These are phyloP conservation scores for Caenorhabditis inopinata DNA, from an alignment of 1,140 invertebrate species.

Conservation along the genomic window DNA sequence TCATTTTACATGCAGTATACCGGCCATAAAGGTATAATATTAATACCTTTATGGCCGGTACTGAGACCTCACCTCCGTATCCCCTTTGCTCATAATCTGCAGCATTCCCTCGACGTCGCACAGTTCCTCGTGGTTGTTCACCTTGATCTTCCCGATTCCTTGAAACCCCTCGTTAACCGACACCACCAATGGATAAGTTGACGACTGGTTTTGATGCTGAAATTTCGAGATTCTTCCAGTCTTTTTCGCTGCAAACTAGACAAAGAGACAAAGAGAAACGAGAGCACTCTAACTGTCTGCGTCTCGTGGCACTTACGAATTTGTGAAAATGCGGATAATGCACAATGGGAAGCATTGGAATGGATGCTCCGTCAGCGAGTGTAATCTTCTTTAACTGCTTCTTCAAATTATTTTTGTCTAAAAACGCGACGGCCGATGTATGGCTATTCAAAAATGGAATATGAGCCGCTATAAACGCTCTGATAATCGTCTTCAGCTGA, in stretches of 20 bases:
- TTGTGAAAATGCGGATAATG: slow-evolving; percentile 48
- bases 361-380: slow-evolving; percentile 27
- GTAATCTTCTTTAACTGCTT: slow-evolving; percentile 37
- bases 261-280: too few relatives aligned
- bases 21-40: too few relatives aligned
- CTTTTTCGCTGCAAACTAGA: too few relatives aligned
- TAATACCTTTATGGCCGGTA: neutral
- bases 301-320: slow-evolving; percentile 47
- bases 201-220: neutral
- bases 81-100: slow-evolving; percentile 32
- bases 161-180: slow-evolving; percentile 38
- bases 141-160: slow-evolving; percentile 44
- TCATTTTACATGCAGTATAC: too few relatives aligned
- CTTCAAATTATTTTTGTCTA: slow-evolving; percentile 41
- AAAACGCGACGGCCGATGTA: slow-evolving; percentile 33
- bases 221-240: neutral
- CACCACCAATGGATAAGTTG: neutral
- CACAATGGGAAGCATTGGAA: slow-evolving; percentile 39
- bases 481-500: slow-evolving; percentile 26
- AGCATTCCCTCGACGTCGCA: slow-evolving; percentile 43
- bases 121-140: slow-evolving; percentile 39
- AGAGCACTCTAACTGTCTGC: too few relatives aligned
- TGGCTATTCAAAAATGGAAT: slow-evolving; percentile 39
- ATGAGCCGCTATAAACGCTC: slow-evolving; percentile 37
- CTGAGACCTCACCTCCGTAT: slow-evolving; percentile 5